phyloP scores from a whole-genome alignment of 2,113 vertebrate genomes.

The Eidolon helvum region DNA sequence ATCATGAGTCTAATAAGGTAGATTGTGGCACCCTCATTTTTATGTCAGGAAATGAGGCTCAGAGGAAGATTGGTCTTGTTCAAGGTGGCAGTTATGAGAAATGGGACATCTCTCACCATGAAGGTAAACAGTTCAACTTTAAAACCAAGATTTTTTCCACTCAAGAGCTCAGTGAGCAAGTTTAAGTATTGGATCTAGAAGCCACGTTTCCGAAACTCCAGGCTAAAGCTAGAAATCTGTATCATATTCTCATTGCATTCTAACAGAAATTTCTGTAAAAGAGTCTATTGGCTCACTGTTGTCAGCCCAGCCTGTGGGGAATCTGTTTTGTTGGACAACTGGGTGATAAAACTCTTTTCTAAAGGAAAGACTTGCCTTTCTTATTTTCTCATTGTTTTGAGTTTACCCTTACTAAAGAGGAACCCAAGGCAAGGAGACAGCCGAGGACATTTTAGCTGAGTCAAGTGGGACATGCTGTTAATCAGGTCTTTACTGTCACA shows the following conservation, averaged over 20 bases:
- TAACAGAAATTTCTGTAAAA: neutral
- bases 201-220: neutral
- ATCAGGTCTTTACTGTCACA: neutral
- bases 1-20: neutral
- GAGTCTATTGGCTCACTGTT: neutral
- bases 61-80: neutral
- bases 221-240: neutral
- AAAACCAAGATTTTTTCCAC: neutral
- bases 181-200: neutral
- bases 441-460: constrained; percentile 55
- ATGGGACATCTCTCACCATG: neutral
- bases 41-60: neutral
- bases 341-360: neutral
- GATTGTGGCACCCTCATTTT: neutral
- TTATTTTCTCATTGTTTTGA: neutral
- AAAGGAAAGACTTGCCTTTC: neutral
- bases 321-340: neutral
- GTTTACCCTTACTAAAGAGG: neutral
- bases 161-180: neutral
- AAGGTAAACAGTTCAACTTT: neutral
- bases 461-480: constrained; percentile 43
- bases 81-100: neutral
- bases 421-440: constrained; percentile 30
- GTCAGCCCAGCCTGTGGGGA: neutral
- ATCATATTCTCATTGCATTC: neutral